These are phyloP conservation scores for Holothuria glaberrima DNA, from an alignment of 35 echinoderm and acorn worm species.

Conservation along the genomic window DNA sequence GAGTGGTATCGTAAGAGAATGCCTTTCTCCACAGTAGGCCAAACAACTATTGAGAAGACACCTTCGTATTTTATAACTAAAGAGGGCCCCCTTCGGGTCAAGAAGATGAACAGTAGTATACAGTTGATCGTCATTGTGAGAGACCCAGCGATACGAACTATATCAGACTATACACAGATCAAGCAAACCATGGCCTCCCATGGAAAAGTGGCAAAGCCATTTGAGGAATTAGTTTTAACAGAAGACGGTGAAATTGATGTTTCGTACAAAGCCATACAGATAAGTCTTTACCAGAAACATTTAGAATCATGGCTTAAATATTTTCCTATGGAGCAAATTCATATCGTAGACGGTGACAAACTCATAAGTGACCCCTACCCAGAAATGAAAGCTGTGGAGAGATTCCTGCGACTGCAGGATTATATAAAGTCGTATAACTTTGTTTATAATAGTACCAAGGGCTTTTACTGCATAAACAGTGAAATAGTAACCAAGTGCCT, in stretches of 20 bases:
- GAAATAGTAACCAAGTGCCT: constrained; percentile 79
- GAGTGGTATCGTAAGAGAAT: constrained; percentile 89
- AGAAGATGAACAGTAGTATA: constrained; percentile 73
- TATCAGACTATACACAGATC: constrained; percentile 94
- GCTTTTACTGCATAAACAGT: constrained; percentile 92
- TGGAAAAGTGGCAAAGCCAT: constrained; percentile 36
- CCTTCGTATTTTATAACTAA: constrained; percentile 89
- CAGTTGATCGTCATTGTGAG: constrained; percentile 87
- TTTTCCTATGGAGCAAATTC: constrained; percentile 78
- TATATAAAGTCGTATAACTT: constrained; percentile 72
- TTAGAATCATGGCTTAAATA: constrained; percentile 70
- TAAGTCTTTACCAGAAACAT: constrained; percentile 86
- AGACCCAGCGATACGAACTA: constrained; percentile 77
- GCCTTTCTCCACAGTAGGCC: constrained; percentile 81
- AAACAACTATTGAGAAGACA: constrained; percentile 94
- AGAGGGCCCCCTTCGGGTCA: constrained; percentile 73
- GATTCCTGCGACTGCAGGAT: constrained; percentile 75
- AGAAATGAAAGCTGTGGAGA: constrained; percentile 89
- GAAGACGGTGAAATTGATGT: constrained; percentile 66
- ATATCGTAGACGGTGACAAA: constrained; percentile 91
- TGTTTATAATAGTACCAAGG: constrained; percentile 81
- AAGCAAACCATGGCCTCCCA: constrained; percentile 35
- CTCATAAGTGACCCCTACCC: constrained; percentile 84
- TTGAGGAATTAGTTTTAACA: constrained; percentile 67
- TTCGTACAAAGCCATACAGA: constrained; percentile 83